Conservation (phyloP, 2,888 invertebrate genomes). For the Ernsta delagoae region DNA sequence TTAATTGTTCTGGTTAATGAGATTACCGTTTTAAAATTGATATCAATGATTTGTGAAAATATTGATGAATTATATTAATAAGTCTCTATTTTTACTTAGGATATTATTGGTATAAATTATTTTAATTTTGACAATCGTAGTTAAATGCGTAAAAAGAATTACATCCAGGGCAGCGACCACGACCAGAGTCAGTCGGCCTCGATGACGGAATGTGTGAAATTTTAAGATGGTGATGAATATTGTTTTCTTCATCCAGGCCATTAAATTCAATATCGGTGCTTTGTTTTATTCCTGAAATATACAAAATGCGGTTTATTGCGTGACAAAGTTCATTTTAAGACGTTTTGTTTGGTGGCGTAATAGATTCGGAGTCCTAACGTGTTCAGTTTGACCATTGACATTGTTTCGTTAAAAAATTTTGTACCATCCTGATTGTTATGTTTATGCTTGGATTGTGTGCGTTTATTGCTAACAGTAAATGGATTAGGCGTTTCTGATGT, state of each 20-base stretch:
- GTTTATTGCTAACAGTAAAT: constrained; percentile 66
- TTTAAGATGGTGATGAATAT: constrained; percentile 81
- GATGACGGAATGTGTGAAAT: constrained; percentile 84
- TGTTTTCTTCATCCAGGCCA: constrained; percentile 66
- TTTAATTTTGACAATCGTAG: constrained; percentile 34
- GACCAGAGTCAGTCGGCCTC: constrained; percentile 78
- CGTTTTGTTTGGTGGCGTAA: constrained; percentile 49
- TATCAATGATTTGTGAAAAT: too few species aligned
- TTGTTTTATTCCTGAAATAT: constrained; percentile 51
- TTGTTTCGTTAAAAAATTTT: constrained; percentile 78
- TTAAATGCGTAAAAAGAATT: constrained; percentile 56
- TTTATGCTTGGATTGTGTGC: constrained; percentile 71
- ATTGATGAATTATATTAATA: too few species aligned
- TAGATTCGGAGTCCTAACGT: constrained; percentile 66
- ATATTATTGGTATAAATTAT: too few species aligned
- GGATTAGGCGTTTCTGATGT: constrained; percentile 81
- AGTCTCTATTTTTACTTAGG: too few species aligned
- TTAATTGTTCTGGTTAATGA: too few species aligned
- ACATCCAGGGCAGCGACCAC: constrained; percentile 64
- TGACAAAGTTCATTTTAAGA: constrained; percentile 47
- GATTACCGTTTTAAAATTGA: too few species aligned
- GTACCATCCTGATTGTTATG: constrained; percentile 80
- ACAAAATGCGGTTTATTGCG: constrained; percentile 56
- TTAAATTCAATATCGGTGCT: constrained; percentile 58
- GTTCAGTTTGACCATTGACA: constrained; percentile 78